These are phyloP conservation scores for Mustela nigripes DNA, from an alignment of 2,113 vertebrate species.

Conservation along the genomic window DNA sequence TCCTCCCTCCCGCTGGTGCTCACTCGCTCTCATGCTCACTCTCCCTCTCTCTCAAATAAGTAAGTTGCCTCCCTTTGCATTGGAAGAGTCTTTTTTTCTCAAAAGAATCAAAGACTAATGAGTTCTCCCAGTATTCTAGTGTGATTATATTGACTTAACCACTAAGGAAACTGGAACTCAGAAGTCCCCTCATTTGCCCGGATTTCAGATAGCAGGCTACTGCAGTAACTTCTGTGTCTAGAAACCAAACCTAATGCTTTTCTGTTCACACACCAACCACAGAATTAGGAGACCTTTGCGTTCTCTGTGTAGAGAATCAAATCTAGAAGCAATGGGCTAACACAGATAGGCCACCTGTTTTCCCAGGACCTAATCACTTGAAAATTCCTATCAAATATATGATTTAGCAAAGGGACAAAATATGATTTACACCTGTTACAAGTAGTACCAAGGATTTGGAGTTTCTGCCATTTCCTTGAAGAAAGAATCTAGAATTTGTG, in stretches of 20 bases:
- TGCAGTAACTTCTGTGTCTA: background rate
- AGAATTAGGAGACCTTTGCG: background rate
- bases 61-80: background rate
- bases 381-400: slow-evolving; percentile 38
- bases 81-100: slow-evolving; percentile 39
- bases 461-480: background rate
- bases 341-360: background rate
- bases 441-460: background rate
- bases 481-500: background rate
- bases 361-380: background rate
- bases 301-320: background rate
- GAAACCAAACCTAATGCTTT: background rate
- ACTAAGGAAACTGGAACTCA: background rate
- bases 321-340: background rate
- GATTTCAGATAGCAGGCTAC: background rate
- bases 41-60: background rate
- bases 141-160: slow-evolving; percentile 4
- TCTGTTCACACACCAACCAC: background rate
- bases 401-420: slow-evolving; percentile 39
- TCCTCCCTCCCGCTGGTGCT: background rate
- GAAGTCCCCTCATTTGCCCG: background rate
- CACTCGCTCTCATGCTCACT: background rate
- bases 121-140: background rate
- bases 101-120: background rate
- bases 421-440: background rate